phyloP scores from a whole-genome alignment of 2,797 vertebrate species.

The Mormyrops boulengeri region DNA sequence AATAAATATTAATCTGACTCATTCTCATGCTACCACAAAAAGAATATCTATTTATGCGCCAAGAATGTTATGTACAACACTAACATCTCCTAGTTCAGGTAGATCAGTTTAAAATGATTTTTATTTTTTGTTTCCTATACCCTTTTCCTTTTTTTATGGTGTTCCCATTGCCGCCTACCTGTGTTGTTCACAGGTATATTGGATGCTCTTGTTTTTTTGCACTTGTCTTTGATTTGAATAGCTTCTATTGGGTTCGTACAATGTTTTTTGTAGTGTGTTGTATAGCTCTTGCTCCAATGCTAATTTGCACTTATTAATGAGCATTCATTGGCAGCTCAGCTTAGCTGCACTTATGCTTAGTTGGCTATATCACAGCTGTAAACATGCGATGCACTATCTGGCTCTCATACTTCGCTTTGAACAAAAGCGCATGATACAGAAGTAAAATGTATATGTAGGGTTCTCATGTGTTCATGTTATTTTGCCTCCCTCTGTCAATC shows the following conservation, averaged over 20 bases:
- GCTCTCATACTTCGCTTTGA: not conserved
- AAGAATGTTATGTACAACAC: not conserved
- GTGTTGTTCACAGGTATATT: not conserved
- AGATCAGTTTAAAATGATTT: not conserved
- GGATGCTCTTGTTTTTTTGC: not conserved
- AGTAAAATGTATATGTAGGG: not conserved
- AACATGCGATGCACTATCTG: not conserved
- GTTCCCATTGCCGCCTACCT: not conserved
- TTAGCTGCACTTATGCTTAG: not conserved
- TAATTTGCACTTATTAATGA: not conserved
- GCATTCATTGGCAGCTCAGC: not conserved
- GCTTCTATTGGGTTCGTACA: not conserved
- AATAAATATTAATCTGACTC: not conserved
- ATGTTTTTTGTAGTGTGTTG: not conserved
- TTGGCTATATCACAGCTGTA: not conserved
- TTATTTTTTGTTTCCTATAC: not conserved
- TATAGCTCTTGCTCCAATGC: not conserved
- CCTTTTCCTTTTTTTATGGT: not conserved
- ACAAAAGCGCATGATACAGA: not conserved
- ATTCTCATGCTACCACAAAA: not conserved
- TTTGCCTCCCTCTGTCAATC: constrained; percentile 3
- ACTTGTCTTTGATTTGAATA: not conserved
- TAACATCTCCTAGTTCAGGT: not conserved
- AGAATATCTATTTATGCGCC: not conserved
- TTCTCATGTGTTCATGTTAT: not conserved